A percentile compares a stretch with the other conserved stretches of the same genome.
Evolutionary conservation across 1,140 invertebrate species (phyloP).

Genomic region (Phortica variegata): DNA sequence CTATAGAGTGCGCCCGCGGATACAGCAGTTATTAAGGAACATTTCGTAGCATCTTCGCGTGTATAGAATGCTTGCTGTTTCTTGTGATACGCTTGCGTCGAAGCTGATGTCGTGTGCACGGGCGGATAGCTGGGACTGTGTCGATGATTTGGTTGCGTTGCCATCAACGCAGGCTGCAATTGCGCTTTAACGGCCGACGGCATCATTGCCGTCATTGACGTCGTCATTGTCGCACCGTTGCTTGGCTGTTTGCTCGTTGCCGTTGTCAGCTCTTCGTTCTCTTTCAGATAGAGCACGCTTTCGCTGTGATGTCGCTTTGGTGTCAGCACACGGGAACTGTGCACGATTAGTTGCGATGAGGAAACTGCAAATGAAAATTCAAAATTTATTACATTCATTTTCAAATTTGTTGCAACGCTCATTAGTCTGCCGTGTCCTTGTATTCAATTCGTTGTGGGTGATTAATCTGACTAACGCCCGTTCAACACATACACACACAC

Average conservation of each 20-base stretch:
- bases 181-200: constrained; percentile 3
- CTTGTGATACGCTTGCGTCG: constrained; percentile 17
- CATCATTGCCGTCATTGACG: constrained; percentile 2
- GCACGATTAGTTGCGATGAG: constrained; percentile 69
- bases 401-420: no score
- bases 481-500: no score
- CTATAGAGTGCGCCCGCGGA: not conserved
- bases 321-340: constrained; percentile 76
- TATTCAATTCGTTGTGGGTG: no score
- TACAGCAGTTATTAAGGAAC: constrained; percentile 30
- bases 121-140: constrained; percentile 53
- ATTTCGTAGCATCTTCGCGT: constrained; percentile 18
- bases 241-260: constrained; percentile 1
- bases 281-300: constrained; percentile 71
- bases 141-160: constrained; percentile 34
- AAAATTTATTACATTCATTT: not conserved
- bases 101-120: constrained; percentile 30
- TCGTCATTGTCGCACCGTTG: not conserved
- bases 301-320: constrained; percentile 80
- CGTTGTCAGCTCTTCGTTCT: constrained; percentile 30
- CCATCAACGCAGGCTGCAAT: constrained; percentile 11
- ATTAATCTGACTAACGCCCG: no score
- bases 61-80: constrained; percentile 6
- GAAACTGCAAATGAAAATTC: constrained; percentile 34
- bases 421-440: no score